These are phyloP conservation scores for Zonitis immaculata DNA, from an alignment of 2,888 invertebrate species.

Conservation along the genomic window DNA sequence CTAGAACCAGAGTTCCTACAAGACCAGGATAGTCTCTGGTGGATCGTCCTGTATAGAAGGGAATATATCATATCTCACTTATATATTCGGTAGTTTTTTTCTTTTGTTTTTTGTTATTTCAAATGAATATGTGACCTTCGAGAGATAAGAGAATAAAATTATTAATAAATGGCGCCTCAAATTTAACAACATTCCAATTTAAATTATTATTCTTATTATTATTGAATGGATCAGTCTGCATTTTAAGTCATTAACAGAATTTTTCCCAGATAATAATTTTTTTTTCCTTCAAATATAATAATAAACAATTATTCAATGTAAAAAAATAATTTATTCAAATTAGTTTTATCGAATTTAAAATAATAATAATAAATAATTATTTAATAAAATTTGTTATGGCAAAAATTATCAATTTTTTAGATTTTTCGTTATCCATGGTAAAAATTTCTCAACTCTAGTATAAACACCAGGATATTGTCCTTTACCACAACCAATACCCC, in stretches of 20 bases:
- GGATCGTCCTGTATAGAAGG: no score
- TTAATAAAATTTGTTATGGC: slow-evolving; percentile 20
- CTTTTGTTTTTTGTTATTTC: background rate
- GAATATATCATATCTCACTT: background rate
- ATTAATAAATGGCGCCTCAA: background rate
- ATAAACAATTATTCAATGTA: background rate
- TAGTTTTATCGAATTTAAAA: slow-evolving; percentile 1
- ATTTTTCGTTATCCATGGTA: slow-evolving; percentile 85
- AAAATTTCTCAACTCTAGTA: slow-evolving; percentile 74
- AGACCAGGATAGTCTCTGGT: no score
- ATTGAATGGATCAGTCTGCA: no score
- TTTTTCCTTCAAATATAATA: no score
- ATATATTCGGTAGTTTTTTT: background rate
- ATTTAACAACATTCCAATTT: background rate
- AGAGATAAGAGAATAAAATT: background rate
- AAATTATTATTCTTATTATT: no score
- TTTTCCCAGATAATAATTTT: background rate
- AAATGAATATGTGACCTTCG: background rate
- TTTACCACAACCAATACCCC: slow-evolving; percentile 90
- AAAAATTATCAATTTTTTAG: slow-evolving; percentile 52
- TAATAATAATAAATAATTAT: slow-evolving; percentile 21
- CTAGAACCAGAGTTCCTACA: no score
- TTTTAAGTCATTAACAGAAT: background rate
- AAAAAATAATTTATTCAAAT: slow-evolving; percentile 20
- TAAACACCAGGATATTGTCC: slow-evolving; percentile 90